Percentiles rank a stretch among this genome's conserved stretches.
phyloP scores from a whole-genome alignment of 2,797 vertebrate genomes.

The Pelodytes ibericus region DNA sequence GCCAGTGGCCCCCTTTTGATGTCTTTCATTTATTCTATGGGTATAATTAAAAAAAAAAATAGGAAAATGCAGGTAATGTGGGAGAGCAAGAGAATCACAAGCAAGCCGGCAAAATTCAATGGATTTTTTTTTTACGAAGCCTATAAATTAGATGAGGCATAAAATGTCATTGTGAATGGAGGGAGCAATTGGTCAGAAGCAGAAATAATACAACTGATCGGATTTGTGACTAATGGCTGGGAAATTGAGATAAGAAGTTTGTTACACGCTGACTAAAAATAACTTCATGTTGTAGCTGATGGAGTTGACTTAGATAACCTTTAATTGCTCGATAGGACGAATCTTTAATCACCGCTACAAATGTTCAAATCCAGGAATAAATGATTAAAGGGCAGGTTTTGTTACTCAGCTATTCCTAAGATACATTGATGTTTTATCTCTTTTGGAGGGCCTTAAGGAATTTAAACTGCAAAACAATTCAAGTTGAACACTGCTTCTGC shows the following conservation, averaged over 20 bases:
- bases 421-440: too few relatives aligned
- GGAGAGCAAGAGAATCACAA: conserved; percentile 47
- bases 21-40: not conserved
- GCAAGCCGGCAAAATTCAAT: conserved; percentile 55
- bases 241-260: conserved; percentile 66
- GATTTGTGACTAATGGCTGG: conserved; percentile 66
- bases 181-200: conserved; percentile 61
- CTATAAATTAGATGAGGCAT: conserved; percentile 52
- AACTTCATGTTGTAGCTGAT: conserved; percentile 55
- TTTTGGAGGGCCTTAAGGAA: too few relatives aligned
- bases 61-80: not conserved
- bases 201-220: conserved; percentile 63
- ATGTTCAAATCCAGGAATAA: conserved; percentile 22
- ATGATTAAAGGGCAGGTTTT: conserved; percentile 33
- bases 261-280: conserved; percentile 50
- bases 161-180: conserved; percentile 66
- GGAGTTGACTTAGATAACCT: conserved; percentile 59
- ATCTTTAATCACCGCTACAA: conserved; percentile 28
- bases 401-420: too few relatives aligned
- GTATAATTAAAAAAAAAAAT: not conserved
- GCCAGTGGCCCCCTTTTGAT: not conserved
- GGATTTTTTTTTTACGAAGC: conserved; percentile 54
- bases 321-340: conserved; percentile 46
- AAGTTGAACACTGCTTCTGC: too few relatives aligned
- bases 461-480: too few relatives aligned